Evolutionary conservation across 2,888 invertebrate genomes (phyloP), one percentile per base, ranked within the genome.

Genomic region (Deilephila elpenor): DNA sequence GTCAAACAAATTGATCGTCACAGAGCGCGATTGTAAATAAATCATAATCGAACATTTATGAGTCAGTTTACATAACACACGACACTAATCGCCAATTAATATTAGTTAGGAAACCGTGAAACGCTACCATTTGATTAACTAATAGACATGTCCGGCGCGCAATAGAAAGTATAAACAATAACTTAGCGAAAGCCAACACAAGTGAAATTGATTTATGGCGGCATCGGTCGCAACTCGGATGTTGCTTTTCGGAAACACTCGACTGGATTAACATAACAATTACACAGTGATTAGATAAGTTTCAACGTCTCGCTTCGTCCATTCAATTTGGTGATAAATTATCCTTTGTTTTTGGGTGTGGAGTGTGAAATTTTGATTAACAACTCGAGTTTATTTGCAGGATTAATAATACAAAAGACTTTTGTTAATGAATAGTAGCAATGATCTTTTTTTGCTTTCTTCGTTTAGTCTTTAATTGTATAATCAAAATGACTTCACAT

Each of bases 131-230:
- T 91, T 88, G 89, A 89, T 88, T 88, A 83, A 89, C 86, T 89
- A 91, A 90, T 89, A 84, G 84, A 84, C 81, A 79, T 83, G 82
- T 82, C 79, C 78, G 79, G 83, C 83, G 84, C 78, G 84, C 85
- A 89, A 89, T 94, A 94, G 94, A 94, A 94, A 94, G 94, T 93
- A 91, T 91, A 92, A 93, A 94, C 94, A 94, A 94, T 94, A 93
- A 91, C 84, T 84, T 84, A 85, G 93, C 92, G 94, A 94, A 94
- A 94, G 94, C 89, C 88, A 85, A 87, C 86, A 85, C 82, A 83
- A 84, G 94, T 89, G 94, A 94, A 94, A 94, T 94, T 94, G 94
- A 94, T 94, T 94, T 93, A 94, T 93, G 82, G 87, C 83, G 82
- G 79, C 82, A 81, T 84, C 82, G 78, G 81, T 79, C 86, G 82